Base-by-base conservation (phyloP, 2,888 invertebrate genomes). In the Epistrophe eligans region DNA sequence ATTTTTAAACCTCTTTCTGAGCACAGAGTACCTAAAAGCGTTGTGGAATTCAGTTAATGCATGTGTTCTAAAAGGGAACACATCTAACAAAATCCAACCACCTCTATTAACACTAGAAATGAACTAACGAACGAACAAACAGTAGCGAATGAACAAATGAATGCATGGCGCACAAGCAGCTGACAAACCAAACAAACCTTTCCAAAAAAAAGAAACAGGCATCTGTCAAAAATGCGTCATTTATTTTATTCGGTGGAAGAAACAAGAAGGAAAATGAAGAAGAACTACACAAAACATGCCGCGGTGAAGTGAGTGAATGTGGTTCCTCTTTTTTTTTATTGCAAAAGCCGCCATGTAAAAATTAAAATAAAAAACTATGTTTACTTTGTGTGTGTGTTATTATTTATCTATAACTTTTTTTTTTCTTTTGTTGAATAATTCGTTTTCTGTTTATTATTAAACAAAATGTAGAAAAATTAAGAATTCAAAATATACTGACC, bases 211-310 rank as follows among this genome's bases (percentile, higher is more conserved):
- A 60, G 40, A 32, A 74, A 73, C 48, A 77, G 64, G 88, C 88
- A 84, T 88, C 84, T 88, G 84, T 84, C 84, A 88, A 88, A 81
- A 81, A 88, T 88, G 88, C 88, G 88, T 84, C 88, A 82, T 79
- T 87, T 82, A 77, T 79, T 88, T 60, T 60, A 38, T 60, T 87
- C 60, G 72, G 48, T 10, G 13, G 35, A 60, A 55, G 58, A 57
- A 45, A 57, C 8, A 58, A 72, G 40, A 57, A 55, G 17, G 17
- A 32, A 66, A 17, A 66, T 8, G 17, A 66, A 28, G n/a, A 64
- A 64, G 50, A 50, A 50, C 35, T 38, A 66, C 32, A 66, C 48
- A 48, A 66, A 66, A 66, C 13, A 66, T 77, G 70, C 48, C 70
- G 67, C 45, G 70, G 58, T 60, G 38, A 19, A 66, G 17, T 19